Percentiles rank a stretch among this genome's conserved stretches.
Evolutionary conservation across 2,888 invertebrate species (phyloP).

Genomic region (Heliconius charithonia): DNA sequence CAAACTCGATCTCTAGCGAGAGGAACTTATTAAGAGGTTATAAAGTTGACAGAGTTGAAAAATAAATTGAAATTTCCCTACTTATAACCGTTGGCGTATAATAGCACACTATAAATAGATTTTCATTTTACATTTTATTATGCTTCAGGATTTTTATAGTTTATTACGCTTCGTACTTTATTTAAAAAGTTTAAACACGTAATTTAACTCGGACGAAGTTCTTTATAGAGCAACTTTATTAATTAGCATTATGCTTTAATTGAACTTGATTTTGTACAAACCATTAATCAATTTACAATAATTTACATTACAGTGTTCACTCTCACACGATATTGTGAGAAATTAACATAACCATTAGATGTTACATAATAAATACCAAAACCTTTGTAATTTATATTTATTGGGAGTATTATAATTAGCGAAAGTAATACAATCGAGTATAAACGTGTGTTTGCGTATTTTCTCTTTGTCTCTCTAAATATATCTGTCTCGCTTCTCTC

Average conservation of each 20-base stretch:
- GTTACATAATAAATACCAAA: not conserved
- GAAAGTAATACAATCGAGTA: not conserved
- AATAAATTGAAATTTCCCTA: conserved; percentile 2
- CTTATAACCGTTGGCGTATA: not conserved
- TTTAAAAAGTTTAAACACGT: too few relatives aligned
- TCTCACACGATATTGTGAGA: not conserved
- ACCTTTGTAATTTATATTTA: not conserved
- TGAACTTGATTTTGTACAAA: not conserved
- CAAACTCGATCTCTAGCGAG: not conserved
- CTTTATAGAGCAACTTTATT: not conserved
- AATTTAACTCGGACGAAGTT: too few relatives aligned
- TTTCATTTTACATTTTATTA: not conserved
- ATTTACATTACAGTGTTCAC: not conserved
- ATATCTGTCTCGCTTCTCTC: conserved; percentile 54
- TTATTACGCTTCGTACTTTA: too few relatives aligned
- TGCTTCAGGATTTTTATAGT: not conserved
- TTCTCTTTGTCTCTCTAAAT: conserved; percentile 47
- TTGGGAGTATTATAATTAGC: not conserved
- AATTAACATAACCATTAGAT: not conserved
- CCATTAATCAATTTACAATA: conserved; percentile 22
- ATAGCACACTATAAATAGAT: conserved; percentile 6
- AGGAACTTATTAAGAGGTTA: not conserved
- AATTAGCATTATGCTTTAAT: not conserved
- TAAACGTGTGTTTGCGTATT: conserved; percentile 35
- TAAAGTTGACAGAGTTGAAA: conserved; percentile 4